Conservation (phyloP, 2,888 invertebrate species). For the Hetaerina titia region DNA sequence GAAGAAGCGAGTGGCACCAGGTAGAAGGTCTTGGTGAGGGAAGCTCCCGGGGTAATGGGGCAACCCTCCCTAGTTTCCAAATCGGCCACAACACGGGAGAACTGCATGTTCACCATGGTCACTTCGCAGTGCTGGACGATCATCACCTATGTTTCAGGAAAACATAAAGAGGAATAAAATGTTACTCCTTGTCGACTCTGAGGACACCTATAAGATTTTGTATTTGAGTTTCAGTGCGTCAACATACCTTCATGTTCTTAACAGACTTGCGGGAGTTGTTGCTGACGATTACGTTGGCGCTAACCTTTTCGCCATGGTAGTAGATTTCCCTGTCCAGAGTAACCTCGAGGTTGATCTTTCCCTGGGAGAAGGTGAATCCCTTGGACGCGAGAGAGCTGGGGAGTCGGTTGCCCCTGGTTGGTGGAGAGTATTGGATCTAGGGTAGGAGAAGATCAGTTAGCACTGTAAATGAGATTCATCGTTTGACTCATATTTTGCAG, state of each 20-base stretch:
- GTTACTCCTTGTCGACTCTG: no score
- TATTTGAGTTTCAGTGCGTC: neutral
- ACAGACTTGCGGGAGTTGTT: constrained; percentile 94
- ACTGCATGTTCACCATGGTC: constrained; percentile 95
- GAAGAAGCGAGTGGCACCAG: constrained; percentile 91
- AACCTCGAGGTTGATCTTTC: constrained; percentile 93
- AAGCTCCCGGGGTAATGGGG: constrained; percentile 93
- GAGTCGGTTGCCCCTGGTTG: constrained; percentile 85
- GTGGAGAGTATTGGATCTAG: constrained; percentile 86
- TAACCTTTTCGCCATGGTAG: constrained; percentile 93
- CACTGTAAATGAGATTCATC: neutral
- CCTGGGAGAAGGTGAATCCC: constrained; percentile 94
- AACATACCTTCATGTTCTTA: constrained; percentile 86
- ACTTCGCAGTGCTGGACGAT: constrained; percentile 94
- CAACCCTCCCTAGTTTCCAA: constrained; percentile 96
- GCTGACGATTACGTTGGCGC: constrained; percentile 89
- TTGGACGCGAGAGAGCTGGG: constrained; percentile 94
- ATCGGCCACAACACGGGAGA: constrained; percentile 92
- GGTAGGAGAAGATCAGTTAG: neutral
- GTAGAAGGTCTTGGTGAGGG: constrained; percentile 91
- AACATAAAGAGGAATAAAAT: neutral
- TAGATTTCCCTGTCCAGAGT: constrained; percentile 93
- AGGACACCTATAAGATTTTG: neutral
- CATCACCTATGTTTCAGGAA: constrained; percentile 80
- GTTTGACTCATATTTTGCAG: neutral